A percentile compares a stretch with the other conserved stretches of the same genome.
These are phyloP conservation scores for Rhyzopertha dominica DNA, from an alignment of 1,140 invertebrate species.

Conservation along the genomic window DNA sequence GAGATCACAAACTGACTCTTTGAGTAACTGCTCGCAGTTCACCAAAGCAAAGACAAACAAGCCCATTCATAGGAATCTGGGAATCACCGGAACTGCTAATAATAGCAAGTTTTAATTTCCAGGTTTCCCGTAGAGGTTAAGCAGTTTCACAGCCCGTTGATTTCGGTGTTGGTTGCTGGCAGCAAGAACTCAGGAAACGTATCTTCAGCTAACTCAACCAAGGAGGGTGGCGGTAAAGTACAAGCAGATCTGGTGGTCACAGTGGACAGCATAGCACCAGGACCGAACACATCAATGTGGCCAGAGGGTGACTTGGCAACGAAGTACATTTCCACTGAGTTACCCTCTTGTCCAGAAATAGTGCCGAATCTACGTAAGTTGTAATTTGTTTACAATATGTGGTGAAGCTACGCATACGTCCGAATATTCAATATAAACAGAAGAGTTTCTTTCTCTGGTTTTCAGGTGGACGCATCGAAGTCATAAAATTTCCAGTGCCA, in stretches of 20 bases:
- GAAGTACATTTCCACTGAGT: constrained; percentile 23
- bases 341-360: constrained; percentile 28
- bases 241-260: no score
- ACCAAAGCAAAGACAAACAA: no score
- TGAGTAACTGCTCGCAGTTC: not conserved
- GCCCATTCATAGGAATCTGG: no score
- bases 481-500: constrained; percentile 46
- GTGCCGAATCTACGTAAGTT: constrained; percentile 29
- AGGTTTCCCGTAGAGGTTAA: no score
- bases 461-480: constrained; percentile 45
- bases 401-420: not conserved
- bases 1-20: constrained; percentile 14
- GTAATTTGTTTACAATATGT: not conserved
- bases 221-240: no score
- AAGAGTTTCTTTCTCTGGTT: no score
- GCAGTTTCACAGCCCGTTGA: constrained; percentile 13
- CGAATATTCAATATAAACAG: not conserved
- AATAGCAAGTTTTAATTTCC: no score
- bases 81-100: no score
- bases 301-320: not conserved
- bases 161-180: no score
- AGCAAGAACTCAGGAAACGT: no score
- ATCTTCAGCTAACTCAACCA: no score
- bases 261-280: no score
- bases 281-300: not conserved